Percentiles rank a stretch among this genome's conserved stretches.
Conservation (phyloP, 2,888 invertebrate species). For the Lasiommata megera region DNA sequence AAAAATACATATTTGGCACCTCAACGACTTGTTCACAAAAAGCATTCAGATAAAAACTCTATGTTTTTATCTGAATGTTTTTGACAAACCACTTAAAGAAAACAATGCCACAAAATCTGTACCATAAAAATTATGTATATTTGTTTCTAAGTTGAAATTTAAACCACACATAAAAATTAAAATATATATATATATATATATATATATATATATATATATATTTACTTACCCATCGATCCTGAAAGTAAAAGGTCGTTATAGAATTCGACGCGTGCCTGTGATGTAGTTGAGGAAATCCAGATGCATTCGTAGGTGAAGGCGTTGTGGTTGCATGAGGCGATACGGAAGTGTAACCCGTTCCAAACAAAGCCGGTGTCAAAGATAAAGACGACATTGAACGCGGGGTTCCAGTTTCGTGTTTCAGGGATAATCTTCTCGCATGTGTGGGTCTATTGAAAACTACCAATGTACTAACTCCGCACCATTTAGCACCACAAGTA, state of each 20-base stretch:
- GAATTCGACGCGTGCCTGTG: conserved; percentile 81
- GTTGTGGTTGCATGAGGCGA: conserved; percentile 77
- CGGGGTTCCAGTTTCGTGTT: conserved; percentile 89
- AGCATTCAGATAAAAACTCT: no score
- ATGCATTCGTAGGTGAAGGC: conserved; percentile 73
- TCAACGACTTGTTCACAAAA: no score
- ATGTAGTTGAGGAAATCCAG: conserved; percentile 72
- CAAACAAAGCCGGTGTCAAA: conserved; percentile 59
- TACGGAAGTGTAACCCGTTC: conserved; percentile 60
- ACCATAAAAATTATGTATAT: no score
- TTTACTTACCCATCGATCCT: conserved; percentile 84
- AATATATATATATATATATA: no score
- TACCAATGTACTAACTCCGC: conserved; percentile 91
- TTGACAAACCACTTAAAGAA: no score
- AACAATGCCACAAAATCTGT: no score
- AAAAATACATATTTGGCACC: no score
- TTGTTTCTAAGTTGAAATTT: no score
- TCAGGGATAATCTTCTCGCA: conserved; percentile 84
- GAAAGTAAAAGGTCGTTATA: conserved; percentile 90
- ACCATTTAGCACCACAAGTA: conserved; percentile 96
- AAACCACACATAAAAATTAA: no score
- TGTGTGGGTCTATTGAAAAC: conserved; percentile 91
- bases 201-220: no score
- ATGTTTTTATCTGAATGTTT: no score
- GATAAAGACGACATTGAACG: conserved; percentile 73